Evolutionary conservation across 2,113 vertebrate genomes (phyloP).

Genomic region (Aphelocoma coerulescens): DNA sequence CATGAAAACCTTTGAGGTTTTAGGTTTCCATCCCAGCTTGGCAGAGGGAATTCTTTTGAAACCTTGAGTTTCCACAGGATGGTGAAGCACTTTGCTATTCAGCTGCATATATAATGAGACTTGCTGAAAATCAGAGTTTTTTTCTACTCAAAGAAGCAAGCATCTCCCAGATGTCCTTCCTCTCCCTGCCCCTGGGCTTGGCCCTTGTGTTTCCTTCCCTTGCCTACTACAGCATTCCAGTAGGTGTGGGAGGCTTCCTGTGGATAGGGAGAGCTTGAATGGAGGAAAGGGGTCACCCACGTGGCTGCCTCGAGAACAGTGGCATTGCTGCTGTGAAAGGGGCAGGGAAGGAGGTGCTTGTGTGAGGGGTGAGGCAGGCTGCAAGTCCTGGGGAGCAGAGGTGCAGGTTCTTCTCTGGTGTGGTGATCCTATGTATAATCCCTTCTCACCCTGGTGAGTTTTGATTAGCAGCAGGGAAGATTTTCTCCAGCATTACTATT

Average conservation of each 20-base stretch:
- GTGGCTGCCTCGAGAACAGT: neutral
- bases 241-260: neutral
- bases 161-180: neutral
- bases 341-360: neutral
- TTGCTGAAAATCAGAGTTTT: neutral
- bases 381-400: rapidly evolving
- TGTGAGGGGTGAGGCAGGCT: neutral
- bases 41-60: conserved; percentile 11
- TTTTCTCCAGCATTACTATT: neutral
- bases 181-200: neutral
- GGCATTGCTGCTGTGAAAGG: neutral
- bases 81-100: neutral
- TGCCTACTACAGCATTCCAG: neutral
- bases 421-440: neutral
- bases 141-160: neutral
- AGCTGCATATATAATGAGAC: neutral
- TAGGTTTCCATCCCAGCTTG: conserved; percentile 2
- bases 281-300: no score
- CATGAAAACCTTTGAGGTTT: conserved; percentile 38
- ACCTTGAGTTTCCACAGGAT: conserved; percentile 1
- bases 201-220: neutral
- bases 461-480: neutral
- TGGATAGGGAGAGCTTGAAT: neutral
- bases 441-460: neutral
- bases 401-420: neutral